These are phyloP conservation scores for Paraescarpia echinospica DNA, from an alignment of 1,140 invertebrate genomes.

Conservation along the genomic window DNA sequence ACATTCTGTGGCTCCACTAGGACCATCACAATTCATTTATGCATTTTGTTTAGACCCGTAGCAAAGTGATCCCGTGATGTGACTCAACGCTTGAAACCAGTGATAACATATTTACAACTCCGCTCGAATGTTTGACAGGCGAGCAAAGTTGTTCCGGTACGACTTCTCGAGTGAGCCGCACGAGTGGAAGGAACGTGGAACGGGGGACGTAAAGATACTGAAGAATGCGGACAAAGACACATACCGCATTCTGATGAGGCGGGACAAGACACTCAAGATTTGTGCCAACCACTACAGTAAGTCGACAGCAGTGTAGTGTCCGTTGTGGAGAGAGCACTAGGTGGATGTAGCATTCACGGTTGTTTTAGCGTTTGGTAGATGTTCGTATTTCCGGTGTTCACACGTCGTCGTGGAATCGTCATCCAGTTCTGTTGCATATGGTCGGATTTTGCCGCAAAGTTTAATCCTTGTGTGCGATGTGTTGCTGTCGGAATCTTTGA, in stretches of 20 bases:
- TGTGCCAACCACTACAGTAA: constrained; percentile 83
- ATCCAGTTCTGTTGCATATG: no score
- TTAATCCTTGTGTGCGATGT: no score
- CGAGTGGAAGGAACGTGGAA: constrained; percentile 89
- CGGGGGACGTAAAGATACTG: constrained; percentile 82
- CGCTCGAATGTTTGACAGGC: constrained; percentile 55
- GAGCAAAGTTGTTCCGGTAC: constrained; percentile 77
- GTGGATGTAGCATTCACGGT: not conserved
- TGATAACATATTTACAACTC: no score
- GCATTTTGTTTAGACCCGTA: no score
- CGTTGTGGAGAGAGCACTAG: not conserved
- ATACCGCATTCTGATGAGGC: constrained; percentile 78
- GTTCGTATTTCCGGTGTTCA: no score
- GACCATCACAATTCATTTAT: no score
- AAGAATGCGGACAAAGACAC: constrained; percentile 72
- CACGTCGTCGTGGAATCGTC: no score
- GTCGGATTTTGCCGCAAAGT: no score
- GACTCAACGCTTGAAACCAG: no score
- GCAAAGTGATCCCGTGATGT: no score
- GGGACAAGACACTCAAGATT: constrained; percentile 84
- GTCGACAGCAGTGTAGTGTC: constrained; percentile 7
- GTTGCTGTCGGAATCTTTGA: no score
- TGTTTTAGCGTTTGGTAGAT: not conserved
- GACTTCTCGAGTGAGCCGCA: constrained; percentile 70
- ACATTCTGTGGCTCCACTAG: no score